Evolutionary conservation across 2,888 invertebrate genomes (phyloP), one percentile per base, ranked within the genome.

Genomic region (Ormia ochracea): DNA sequence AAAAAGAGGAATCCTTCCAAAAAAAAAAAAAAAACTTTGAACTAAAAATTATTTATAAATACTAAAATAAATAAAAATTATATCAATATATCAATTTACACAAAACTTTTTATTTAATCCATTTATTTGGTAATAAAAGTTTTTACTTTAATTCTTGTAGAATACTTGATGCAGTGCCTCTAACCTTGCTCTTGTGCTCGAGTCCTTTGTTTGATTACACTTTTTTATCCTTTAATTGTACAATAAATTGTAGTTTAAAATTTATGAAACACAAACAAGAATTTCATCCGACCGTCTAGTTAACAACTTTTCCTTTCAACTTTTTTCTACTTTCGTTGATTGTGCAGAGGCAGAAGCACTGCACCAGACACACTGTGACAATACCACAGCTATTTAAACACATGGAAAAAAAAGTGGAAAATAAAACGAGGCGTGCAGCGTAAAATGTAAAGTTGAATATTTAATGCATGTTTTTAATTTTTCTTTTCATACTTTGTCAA

Each of bases 191-290:
- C n/a, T 14, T 31, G 3, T 21, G 7, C 31, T 10, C n/a, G n/a
- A n/a, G n/a, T n/a, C 43, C 43, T 19, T n/a, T 4, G 5, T 4
- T 36, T 12, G n/a, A 2, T n/a, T 14, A n/a, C n/a, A n/a, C 3
- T 28, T 5, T 48, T 21, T 1, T 6, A 0, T 9, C 4, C 36
- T 45, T 45, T 48, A 58, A 36, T 48, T 12, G 19, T 52, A 45
- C 28, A 45, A 69, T 10, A 76, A 69, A 38, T 45, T 56, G 48
- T 69, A 38, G n/a, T 61, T 48, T 36, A 74, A 74, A 63, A 70
- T 69, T 69, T 52, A 74, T 79, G 69, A 79, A 79, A 79, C 43
- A 28, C 79, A 74, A 74, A 79, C 59, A 65, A 21, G 58, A 52
- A 69, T 50, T 61, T 17, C 58, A 50, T 21, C 21, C 28, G 59